phyloP scores from a whole-genome alignment of 1,140 invertebrate genomes.

The Drosophila sproati region DNA sequence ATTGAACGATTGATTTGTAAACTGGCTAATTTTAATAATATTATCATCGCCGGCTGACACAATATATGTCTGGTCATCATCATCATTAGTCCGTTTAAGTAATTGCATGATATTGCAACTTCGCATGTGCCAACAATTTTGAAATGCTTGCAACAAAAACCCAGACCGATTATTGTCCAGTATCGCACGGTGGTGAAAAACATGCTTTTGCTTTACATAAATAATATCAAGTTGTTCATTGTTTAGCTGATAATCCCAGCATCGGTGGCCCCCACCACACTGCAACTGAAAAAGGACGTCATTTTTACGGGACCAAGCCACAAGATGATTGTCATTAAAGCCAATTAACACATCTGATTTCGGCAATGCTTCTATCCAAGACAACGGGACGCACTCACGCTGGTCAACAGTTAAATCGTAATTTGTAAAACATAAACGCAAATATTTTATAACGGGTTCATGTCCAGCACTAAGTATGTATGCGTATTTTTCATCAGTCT shows the following conservation, averaged over 20 bases:
- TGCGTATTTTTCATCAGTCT: not conserved
- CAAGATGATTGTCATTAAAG: conserved; percentile 80
- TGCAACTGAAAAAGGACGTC: conserved; percentile 64
- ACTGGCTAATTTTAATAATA: conserved; percentile 62
- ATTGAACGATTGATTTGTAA: conserved; percentile 9
- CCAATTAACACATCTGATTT: conserved; percentile 59
- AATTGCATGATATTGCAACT: conserved; percentile 66
- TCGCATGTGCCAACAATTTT: conserved; percentile 64
- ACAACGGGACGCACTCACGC: conserved; percentile 55
- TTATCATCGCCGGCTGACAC: conserved; percentile 81
- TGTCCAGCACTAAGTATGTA: conserved; percentile 66
- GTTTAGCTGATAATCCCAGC: conserved; percentile 70
- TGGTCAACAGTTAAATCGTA: conserved; percentile 18
- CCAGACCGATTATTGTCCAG: conserved; percentile 27
- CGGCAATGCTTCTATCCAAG: conserved; percentile 63
- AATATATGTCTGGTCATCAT: conserved; percentile 9
- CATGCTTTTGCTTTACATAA: conserved; percentile 68
- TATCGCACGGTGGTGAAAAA: conserved; percentile 38
- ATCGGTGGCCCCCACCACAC: conserved; percentile 79
- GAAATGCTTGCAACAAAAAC: not conserved
- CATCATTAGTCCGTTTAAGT: not conserved
- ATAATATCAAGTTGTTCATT: conserved; percentile 35
- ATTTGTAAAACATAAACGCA: conserved; percentile 36
- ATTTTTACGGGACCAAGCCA: conserved; percentile 63
- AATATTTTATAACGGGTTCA: conserved; percentile 58